Conservation (phyloP, 2,888 invertebrate genomes). For the Arrhopalites spinosus region DNA sequence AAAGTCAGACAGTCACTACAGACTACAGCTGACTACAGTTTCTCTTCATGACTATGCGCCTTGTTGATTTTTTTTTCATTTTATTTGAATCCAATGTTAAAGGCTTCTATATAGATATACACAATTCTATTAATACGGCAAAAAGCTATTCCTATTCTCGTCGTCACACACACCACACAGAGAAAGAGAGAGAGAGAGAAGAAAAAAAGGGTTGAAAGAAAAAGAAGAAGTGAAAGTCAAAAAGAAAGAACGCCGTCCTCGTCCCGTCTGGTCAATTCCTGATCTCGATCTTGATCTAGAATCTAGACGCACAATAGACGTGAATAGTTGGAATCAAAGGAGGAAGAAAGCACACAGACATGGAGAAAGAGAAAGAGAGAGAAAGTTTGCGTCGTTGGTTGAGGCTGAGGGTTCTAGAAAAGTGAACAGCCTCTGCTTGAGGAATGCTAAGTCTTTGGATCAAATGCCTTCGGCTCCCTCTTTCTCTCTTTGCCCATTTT, state of each 20-base stretch:
- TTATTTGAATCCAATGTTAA: neutral
- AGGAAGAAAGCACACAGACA: too few relatives aligned
- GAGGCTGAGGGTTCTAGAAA: neutral
- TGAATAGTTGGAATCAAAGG: too few relatives aligned
- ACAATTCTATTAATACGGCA: too few relatives aligned
- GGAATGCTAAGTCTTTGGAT: constrained; percentile 22
- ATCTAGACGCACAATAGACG: too few relatives aligned
- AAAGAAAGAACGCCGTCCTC: neutral
- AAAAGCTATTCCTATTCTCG: too few relatives aligned
- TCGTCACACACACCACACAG: neutral
- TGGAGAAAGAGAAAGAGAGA: neutral
- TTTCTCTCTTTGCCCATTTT: neutral
- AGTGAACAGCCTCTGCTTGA: neutral
- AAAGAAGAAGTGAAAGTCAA: neutral
- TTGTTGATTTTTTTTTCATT: constrained; percentile 3
- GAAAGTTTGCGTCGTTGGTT: neutral
- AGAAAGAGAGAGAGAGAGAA: neutral
- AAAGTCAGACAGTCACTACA: neutral
- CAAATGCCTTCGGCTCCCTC: constrained; percentile 21
- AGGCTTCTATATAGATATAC: too few relatives aligned
- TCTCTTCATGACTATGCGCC: neutral
- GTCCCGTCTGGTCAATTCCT: constrained; percentile 12
- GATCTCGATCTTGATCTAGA: neutral
- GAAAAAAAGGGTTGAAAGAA: neutral
- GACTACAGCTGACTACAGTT: neutral